A percentile compares a stretch with the other conserved stretches of the same genome.
These are phyloP conservation scores for Portunus trituberculatus DNA, from an alignment of 1,140 invertebrate species.

Conservation along the genomic window DNA sequence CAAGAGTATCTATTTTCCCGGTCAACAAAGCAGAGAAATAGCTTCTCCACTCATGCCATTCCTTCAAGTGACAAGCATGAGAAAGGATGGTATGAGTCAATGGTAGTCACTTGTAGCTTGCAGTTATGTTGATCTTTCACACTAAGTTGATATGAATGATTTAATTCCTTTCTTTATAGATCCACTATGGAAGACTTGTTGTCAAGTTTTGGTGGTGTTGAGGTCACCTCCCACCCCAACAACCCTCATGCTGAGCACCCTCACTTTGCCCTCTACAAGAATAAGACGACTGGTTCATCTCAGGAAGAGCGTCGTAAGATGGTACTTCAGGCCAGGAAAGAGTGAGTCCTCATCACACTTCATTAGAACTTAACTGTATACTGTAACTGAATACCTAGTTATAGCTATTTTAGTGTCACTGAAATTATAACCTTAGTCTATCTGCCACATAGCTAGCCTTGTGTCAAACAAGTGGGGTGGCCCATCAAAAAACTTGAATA, in stretches of 20 bases:
- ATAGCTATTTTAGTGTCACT: no score
- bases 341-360: constrained; percentile 39
- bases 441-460: no score
- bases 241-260: constrained; percentile 69
- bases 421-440: no score
- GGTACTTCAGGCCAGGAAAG: constrained; percentile 60
- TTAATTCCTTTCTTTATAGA: not conserved
- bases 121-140: no score
- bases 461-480: no score
- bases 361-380: no score
- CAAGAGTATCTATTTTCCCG: not conserved
- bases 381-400: no score
- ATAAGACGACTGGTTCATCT: constrained; percentile 53
- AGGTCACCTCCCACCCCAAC: constrained; percentile 52
- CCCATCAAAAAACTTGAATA: no score
- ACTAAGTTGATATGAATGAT: no score
- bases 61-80: no score
- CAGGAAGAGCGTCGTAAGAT: constrained; percentile 60
- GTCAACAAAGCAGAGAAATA: constrained; percentile 32
- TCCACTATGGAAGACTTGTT: constrained; percentile 64
- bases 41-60: not conserved
- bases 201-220: constrained; percentile 34
- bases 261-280: constrained; percentile 65
- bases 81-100: no score
- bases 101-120: no score